Evolutionary conservation across 2,113 vertebrate genomes (phyloP).

Genomic region (Perca schrenkii): DNA sequence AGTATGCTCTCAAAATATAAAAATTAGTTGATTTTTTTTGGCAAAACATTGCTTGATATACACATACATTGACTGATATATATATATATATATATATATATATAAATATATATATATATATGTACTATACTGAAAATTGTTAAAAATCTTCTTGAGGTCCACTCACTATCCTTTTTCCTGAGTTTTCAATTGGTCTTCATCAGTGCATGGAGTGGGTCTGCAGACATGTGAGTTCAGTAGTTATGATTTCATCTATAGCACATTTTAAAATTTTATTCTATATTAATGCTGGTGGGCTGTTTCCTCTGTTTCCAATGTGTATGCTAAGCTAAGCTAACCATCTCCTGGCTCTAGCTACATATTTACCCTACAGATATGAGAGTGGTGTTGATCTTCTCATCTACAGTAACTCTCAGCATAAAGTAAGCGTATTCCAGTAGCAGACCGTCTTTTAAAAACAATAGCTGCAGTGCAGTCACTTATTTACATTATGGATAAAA

Average conservation of each 20-base stretch:
- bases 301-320: neutral
- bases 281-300: neutral
- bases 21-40: conserved; percentile 18
- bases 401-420: neutral
- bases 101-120: no score
- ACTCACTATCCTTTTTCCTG: no score
- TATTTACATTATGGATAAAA: conserved; percentile 31
- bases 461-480: conserved; percentile 3
- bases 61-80: no score
- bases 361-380: neutral
- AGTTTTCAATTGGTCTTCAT: no score
- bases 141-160: no score
- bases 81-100: no score
- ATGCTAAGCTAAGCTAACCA: neutral
- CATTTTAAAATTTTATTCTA: no score
- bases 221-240: no score
- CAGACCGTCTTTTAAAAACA: conserved; percentile 7
- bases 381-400: neutral
- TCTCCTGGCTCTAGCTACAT: neutral
- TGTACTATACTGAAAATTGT: no score
- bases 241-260: no score
- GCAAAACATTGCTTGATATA: no score
- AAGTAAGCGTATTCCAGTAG: neutral
- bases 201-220: no score
- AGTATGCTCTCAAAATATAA: neutral